Base-by-base conservation (phyloP, 2,113 vertebrate genomes). In the Andinoacara biseriatus region DNA sequence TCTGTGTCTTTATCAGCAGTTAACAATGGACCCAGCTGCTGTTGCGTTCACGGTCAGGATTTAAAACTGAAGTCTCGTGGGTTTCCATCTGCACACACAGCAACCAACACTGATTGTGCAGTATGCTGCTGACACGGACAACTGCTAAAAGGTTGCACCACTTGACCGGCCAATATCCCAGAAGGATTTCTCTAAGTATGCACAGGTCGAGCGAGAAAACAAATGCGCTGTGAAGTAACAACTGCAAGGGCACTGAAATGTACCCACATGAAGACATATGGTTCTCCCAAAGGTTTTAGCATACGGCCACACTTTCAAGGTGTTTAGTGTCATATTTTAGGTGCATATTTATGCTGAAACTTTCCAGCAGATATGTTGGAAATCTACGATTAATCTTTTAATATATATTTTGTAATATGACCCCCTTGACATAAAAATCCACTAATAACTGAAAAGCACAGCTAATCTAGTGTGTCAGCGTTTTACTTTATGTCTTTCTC, bases 11-110 rank as follows among this genome's bases (percentile, higher is more conserved):
- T 29, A 88, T 91, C 81, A 91, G 84, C 88, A 84, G 61, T 87
- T 82, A 84, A 84, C 84, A 74, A 78, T 81, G 62, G 69, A 76
- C 78, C 80, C 52, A 87, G 90, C 88, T 84, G 87, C 80, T 82
- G 81, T 72, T 92, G 91, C 87, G 81, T 83, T 78, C 15, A 56
- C 75, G 61, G 80, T 88, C 87, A 81, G 84, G 83, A 65, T 84
- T 77, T 67, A 79, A 87, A 82, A 83, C 72, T 56, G 1, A 52
- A 2, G 35, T 91, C 91, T 87, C 81, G 10, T 7, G 85, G 91
- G 87, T 78, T 82, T 87, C 87, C 76, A 75, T 87, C 78, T 91
- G 93, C 92, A 81, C 84, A 89, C 92, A 81, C 91, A 90, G 90
- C 90, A 88, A 17, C 17, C 8, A 88, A 24, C 87, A 80, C 69